A percentile compares a stretch with the other conserved stretches of the same genome.
Conservation (phyloP, 2,888 invertebrate species). For the Emmelina monodactyla region DNA sequence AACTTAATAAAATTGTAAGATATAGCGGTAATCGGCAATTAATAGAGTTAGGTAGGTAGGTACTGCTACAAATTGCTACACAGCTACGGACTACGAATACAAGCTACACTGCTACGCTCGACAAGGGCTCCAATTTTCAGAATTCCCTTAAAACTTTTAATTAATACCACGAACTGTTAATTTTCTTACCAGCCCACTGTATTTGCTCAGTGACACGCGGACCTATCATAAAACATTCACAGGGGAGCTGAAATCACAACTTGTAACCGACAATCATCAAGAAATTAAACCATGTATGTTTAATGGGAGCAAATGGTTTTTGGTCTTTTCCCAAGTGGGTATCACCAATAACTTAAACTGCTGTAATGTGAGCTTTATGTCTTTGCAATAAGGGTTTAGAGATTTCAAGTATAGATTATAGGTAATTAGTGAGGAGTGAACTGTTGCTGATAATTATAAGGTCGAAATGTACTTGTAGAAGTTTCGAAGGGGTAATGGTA, state of each 20-base stretch:
- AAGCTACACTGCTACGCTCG: too few relatives aligned
- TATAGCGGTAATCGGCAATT: too few relatives aligned
- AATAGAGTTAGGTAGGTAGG: too few relatives aligned
- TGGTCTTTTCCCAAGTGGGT: constrained; percentile 46
- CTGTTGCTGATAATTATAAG: constrained; percentile 49
- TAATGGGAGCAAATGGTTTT: constrained; percentile 55
- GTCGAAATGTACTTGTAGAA: constrained; percentile 1
- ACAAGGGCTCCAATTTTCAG: too few relatives aligned
- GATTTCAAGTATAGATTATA: constrained; percentile 6
- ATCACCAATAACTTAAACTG: constrained; percentile 37
- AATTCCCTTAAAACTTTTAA: too few relatives aligned
- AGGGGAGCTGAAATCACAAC: constrained; percentile 44
- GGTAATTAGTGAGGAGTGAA: constrained; percentile 50
- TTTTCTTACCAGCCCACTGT: too few relatives aligned
- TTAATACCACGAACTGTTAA: too few relatives aligned
- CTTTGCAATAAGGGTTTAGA: constrained; percentile 20
- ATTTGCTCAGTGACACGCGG: not conserved
- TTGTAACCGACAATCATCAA: constrained; percentile 42
- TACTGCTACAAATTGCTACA: too few relatives aligned
- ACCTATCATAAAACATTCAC: constrained; percentile 30
- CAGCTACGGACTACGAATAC: too few relatives aligned
- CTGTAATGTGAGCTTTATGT: constrained; percentile 13
- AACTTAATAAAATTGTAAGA: too few relatives aligned
- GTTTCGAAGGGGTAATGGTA: not conserved
- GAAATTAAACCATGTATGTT: constrained; percentile 51